Evolutionary conservation across 2,888 invertebrate genomes (phyloP), one percentile per base, ranked within the genome.

Genomic region (Diogma glabrata): DNA sequence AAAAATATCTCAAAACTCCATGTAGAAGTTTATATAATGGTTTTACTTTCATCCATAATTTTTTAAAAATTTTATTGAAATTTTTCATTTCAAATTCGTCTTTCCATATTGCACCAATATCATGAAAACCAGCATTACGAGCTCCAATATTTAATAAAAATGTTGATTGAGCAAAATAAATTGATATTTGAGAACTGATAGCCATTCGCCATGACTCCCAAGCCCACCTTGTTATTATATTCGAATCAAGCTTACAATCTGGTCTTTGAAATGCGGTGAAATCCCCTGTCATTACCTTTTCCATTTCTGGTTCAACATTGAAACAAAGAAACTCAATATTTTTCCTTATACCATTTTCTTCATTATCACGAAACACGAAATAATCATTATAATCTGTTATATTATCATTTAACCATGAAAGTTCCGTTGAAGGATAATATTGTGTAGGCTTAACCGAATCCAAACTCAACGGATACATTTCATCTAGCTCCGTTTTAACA

Each of bases 1-100:
- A 65, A 52, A 74, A 73, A 54, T 73, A 76, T 55, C 87, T 71
- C 1, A 81, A 75, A 4, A 86, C 84, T 0, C 82, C 86, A 65
- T 89, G 89, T 0, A 89, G 69, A 22, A 84, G 67, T 17, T 69
- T 61, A 63, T 88, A 88, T 1, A 87, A 64, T 0, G 83, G 82
- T 55, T 72, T 68, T 2, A 88, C 63, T 51, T 73, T 69, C 3
- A 70, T 59, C 64, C 78, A 81, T 1, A 84, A 64, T 14, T 65
- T 60, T 1, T 69, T 71, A n/a, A 81, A 73, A 4, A 75, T 61
- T 0, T 67, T 56, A 47, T 75, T 70, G 26, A 87, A 71, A 55
- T 77, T 67, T 0, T 74, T 69, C 10, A 77, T 73, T 63, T 84
- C 84, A 4, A 81, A 68, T 53, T 80, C 81, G 47, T 78, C 75